Base-by-base conservation (phyloP, 2,888 invertebrate species). In the Drosophila prostipennis region DNA sequence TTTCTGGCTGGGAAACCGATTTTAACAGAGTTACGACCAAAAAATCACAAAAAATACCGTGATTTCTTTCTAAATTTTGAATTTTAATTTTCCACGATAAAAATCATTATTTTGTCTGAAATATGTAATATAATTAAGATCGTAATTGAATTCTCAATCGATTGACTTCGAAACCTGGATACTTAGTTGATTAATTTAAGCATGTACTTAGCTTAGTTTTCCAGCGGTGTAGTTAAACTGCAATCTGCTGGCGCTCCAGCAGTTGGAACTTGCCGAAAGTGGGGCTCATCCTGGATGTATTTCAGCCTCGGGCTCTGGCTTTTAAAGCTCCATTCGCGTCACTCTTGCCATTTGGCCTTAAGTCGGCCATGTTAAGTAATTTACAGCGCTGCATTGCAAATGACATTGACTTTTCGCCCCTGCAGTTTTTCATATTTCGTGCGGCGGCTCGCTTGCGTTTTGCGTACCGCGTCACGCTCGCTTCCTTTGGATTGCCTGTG, bases 301-400 rank as follows among this genome's bases (percentile, higher is more conserved):
- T 48, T 29, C 26, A 13, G 16, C 39, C 34, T 6, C 5, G 46
- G 26, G 14, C 6, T 26, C 29, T 14, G 6, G 32, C 14, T 29
- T 10, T 57, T 57, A 68, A 68, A 67, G 49, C 57, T 32, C 11
- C 49, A 14, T 16, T 46, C 14, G 11, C 14, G 5, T 14, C 6
- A 13, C 1, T 13, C 29, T 10, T 14, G 13, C 34, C 13, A 34
- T 34, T 37, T 37, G 49, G 36, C 29, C 48, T 48, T 67, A 52
- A 54, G 59, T 60, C 48, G 42, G 61, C 61, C 76, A 68, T 77
- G 76, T 65, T 69, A 77, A 82, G 77, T 75, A 77, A 81, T 84
- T 81, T 81, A 81, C 73, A 34, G 70, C 70, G 58, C 77, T 77
- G 74, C 79, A 80, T 55, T 77, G 85, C 80, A 82, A 85, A 83